Base-by-base conservation (phyloP, 2,888 invertebrate genomes). In the Rhagophthalmus giganteus region DNA sequence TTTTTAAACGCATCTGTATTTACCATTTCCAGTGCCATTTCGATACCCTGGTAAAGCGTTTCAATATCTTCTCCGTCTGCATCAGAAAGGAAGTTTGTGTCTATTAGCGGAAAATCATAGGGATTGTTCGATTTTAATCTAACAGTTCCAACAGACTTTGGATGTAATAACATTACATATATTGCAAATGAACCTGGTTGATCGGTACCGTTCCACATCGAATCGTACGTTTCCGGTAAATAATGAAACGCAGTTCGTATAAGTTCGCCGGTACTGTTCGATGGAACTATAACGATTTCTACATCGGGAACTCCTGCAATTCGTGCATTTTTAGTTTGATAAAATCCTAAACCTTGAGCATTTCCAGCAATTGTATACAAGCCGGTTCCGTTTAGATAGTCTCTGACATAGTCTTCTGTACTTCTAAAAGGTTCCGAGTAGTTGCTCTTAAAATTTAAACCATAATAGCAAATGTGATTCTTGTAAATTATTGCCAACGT, bases 401-500 rank as follows among this genome's bases (percentile, higher is more conserved):
- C 31, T 34, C 46, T 9, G 1, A 62, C 37, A 30, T 61, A 16
- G 14, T 56, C 40, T 25, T 45, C 24, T 5, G 54, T 4, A 12
- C 24, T 34, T 1, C 7, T 15, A 1, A 14, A 9, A 0, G 42
- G 31, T 16, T 39, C 39, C 1, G 56, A 57, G 13, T 54, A 48
- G 16, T 58, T 62, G 2, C 55, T 54, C 28, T 24, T 38, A 64
- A 89, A 88, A 0, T 82, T 83, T 40, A 88, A 75, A 1, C 84
- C 86, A 2, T 83, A 82, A 55, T 87, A 80, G 0, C 84, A 84
- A 1, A 87, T 77, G 63, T 90, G 90, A 69, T 67, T 90, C 89
- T 69, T 88, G 87, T 0, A 90, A 78, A 71, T 89, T 89, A 60
- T 81, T 79, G 2, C 90, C 90, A 0, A 90, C 90, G 0, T 82